Conservation (phyloP, 2,797 vertebrate genomes). For the Oreortyx pictus region DNA sequence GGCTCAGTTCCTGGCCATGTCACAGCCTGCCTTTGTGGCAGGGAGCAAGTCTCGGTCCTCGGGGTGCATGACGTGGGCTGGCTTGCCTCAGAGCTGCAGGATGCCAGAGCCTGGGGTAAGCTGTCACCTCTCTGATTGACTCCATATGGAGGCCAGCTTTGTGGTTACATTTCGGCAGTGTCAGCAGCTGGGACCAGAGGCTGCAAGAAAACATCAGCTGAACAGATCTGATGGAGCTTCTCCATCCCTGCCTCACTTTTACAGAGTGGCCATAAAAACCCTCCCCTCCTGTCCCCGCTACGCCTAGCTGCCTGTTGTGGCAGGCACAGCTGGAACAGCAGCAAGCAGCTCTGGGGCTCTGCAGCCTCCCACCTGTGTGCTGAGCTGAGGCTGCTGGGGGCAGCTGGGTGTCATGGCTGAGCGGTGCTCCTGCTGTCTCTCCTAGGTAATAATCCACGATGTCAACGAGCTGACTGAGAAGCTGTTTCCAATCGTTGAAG, state of each 20-base stretch:
- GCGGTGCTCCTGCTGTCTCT: background rate
- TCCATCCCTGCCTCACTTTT: background rate
- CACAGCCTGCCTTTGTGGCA: background rate
- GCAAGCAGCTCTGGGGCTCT: background rate
- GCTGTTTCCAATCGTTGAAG: constrained; percentile 91
- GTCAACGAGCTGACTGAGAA: constrained; percentile 88
- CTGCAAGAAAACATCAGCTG: background rate
- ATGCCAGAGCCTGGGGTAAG: background rate
- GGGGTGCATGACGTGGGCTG: background rate
- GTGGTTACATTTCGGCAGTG: background rate
- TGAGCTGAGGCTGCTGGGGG: background rate
- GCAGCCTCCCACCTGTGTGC: rapidly evolving
- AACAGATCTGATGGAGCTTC: background rate
- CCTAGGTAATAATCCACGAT: constrained; percentile 91
- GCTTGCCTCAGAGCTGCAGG: background rate
- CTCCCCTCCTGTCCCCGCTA: background rate
- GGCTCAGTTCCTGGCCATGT: background rate
- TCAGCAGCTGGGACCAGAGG: background rate
- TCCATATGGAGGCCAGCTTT: background rate
- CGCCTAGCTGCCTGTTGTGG: rapidly evolving
- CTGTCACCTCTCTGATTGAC: background rate
- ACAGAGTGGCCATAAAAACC: background rate
- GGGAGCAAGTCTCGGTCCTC: background rate
- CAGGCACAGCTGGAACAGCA: rapidly evolving
- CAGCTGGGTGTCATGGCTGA: rapidly evolving